Base-by-base conservation (phyloP, 2,797 vertebrate genomes). In the Telmatherina bonti region DNA sequence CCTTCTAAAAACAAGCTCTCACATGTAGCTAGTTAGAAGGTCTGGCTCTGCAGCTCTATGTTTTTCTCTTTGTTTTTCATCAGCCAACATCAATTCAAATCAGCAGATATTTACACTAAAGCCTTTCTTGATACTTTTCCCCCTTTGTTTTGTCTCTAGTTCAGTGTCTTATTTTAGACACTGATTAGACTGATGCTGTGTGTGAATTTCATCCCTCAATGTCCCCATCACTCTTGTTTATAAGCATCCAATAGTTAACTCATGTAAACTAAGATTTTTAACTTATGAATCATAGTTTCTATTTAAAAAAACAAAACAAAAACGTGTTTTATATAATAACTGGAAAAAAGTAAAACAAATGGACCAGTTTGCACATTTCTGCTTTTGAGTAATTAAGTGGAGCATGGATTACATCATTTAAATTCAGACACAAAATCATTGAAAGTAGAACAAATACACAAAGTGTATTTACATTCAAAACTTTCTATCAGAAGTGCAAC, bases 1-100 rank as follows among this genome's bases (percentile, higher is more conserved):
- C 20, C 64, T 54, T 75, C 61, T 76, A 33, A 64, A 70, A 79
- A 66, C 55, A 49, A 55, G 72, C 70, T 13, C 27, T 83, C 67
- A 70, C 68, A 79, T 82, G 81, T 62, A 43, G 76, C 1, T n/a
- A 52, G 62, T 79, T 60, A 43, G 62, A 36, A 27, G 45, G 13
- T 59, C 67, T 45, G 57, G 65, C 54, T 71, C 52, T 35, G 61
- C 31, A 31, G 47, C 67, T 67, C 43, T 22, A 8, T 20, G 24
- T 69, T 27, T 62, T 12, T 67, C 30, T 74, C 43, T 47, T 67
- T 65, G 59, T 31, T 66, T 62, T 62, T 58, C 72, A 49, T 49
- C 72, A 68, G 62, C 43, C 38, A 57, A 5, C 72, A 60, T 77
- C 55, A 38, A 35, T 55, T 72, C 20, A 52, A 55, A 69, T 72